Evolutionary conservation across 2,797 vertebrate genomes (phyloP), one percentile per base, ranked within the genome.

Genomic region (Microctenopoma stevenorrisi): DNA sequence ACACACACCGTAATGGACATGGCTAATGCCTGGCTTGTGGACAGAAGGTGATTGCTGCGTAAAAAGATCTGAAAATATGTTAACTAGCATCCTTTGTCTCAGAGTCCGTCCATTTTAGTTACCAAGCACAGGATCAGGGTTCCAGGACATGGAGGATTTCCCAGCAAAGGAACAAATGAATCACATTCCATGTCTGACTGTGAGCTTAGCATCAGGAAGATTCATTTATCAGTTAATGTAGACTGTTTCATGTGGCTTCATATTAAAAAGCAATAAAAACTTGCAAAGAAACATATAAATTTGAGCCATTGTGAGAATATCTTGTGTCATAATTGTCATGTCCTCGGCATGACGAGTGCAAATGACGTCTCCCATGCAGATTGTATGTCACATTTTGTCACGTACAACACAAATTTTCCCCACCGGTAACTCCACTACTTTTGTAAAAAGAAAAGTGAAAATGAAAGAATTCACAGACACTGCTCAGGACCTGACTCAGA

Each of bases 91-190:
- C 38, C 40, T 18, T 51, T 49, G 61, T 71, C 35, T 62, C 47
- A 25, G 28, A 64, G 64, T 26, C 66, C 57, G 59, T 64, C 12
- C 63, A 18, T 42, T 38, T 47, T 22, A 35, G 25, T 48, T 68
- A 22, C 42, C 26, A 43, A 25, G 30, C 30, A 30, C 14, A 46
- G 74, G 66, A 76, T 74, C 64, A 83, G 65, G 68, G 82, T 81
- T 87, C 76, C 68, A 72, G 84, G 76, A 77, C 47, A 54, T 53
- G 64, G 85, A 85, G 10, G 52, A 82, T 87, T 89, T 87, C 68
- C 58, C 68, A 84, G 84, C 22, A 22, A 22, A 22, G 22, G 22
- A 22, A 22, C 22, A 22, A 22, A 22, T 22, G 22, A 22, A 22
- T 22, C 22, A 22, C 72, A 73, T 48, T 54, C 33, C 0, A 62